Conservation (phyloP, 1,140 invertebrate genomes). For the Drosophila aff. region DNA sequence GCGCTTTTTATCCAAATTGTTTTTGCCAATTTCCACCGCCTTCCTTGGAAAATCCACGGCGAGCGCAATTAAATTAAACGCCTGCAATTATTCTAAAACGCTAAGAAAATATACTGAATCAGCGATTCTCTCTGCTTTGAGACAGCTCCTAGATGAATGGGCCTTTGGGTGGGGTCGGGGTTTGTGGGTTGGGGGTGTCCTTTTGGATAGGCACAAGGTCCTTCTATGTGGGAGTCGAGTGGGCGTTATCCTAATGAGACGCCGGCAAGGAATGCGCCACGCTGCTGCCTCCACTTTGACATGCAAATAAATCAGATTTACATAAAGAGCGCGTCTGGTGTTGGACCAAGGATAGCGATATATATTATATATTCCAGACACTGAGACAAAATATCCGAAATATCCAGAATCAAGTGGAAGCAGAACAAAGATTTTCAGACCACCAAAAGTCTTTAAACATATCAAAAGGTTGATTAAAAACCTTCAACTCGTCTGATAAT, state of each 20-base stretch:
- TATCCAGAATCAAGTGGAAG: no score
- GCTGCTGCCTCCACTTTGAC: constrained; percentile 70
- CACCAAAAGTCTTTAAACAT: neutral
- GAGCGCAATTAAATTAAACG: constrained; percentile 82
- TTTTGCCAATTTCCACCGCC: constrained; percentile 48
- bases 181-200: neutral
- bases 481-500: neutral
- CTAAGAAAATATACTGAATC: constrained; percentile 66
- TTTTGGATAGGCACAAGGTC: constrained; percentile 3
- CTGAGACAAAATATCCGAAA: neutral
- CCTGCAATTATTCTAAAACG: constrained; percentile 79
- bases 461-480: neutral
- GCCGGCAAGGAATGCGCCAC: constrained; percentile 27
- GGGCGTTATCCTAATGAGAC: constrained; percentile 60
- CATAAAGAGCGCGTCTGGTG: constrained; percentile 58
- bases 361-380: constrained; percentile 49
- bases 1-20: constrained; percentile 69
- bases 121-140: constrained; percentile 33
- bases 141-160: constrained; percentile 38
- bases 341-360: constrained; percentile 24
- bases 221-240: neutral
- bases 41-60: constrained; percentile 54
- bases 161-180: neutral
- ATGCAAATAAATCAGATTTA: constrained; percentile 85
- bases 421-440: neutral